A percentile compares a stretch with the other conserved stretches of the same genome.
These are phyloP conservation scores for Tenthredo distinguenda DNA, from an alignment of 2,888 invertebrate genomes.

Conservation along the genomic window DNA sequence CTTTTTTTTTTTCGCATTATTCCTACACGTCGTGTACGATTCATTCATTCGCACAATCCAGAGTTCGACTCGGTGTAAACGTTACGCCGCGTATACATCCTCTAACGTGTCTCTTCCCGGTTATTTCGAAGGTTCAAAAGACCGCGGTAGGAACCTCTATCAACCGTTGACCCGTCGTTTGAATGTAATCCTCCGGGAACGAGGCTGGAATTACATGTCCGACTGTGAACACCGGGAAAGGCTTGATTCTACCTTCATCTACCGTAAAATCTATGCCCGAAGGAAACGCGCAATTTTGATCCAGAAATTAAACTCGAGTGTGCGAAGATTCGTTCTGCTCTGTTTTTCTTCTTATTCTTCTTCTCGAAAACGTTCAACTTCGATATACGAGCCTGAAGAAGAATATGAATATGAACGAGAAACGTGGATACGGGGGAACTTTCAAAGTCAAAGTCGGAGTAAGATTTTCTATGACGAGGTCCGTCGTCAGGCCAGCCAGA, in stretches of 20 bases:
- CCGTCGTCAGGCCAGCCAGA: not conserved
- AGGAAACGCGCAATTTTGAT: not conserved
- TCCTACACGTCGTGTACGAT: no score
- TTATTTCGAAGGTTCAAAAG: conserved; percentile 25
- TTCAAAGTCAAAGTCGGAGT: not conserved
- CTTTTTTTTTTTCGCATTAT: not conserved
- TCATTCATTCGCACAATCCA: not conserved
- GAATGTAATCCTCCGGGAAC: conserved; percentile 31
- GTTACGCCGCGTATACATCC: not conserved
- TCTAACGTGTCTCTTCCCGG: conserved; percentile 5
- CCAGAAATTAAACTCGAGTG: not conserved
- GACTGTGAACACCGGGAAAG: not conserved
- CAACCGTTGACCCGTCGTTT: conserved; percentile 35
- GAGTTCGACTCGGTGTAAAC: no score
- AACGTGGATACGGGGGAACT: no score
- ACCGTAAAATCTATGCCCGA: not conserved
- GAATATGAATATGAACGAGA: no score
- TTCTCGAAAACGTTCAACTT: not conserved
- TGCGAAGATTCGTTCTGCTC: not conserved
- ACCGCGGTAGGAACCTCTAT: conserved; percentile 26
- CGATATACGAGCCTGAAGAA: no score
- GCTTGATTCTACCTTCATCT: not conserved
- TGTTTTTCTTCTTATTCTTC: not conserved
- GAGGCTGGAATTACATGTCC: conserved; percentile 30
- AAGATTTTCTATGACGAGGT: not conserved